A percentile compares a stretch with the other conserved stretches of the same genome.
Evolutionary conservation across 64 coral and sea anemone genomes (phyloP).

Genomic region (Pocillopora verrucosa): DNA sequence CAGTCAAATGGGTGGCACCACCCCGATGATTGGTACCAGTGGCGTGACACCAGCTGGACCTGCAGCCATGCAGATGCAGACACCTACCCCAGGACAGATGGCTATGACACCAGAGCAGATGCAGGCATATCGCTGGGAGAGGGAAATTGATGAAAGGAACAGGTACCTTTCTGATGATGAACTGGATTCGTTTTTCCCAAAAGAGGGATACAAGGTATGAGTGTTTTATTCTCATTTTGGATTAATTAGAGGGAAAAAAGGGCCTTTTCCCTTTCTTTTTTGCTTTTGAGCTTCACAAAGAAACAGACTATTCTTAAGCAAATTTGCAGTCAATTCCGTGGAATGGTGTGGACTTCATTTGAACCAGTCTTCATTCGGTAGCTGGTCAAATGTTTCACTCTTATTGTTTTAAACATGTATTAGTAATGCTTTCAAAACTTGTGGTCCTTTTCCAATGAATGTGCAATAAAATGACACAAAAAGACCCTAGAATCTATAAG

Average conservation of each 20-base stretch:
- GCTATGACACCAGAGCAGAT: slow-evolving; percentile 99
- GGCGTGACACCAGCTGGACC: slow-evolving; percentile 88
- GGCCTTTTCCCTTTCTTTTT: too few species aligned
- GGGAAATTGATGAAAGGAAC: slow-evolving; percentile 98
- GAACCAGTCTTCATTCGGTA: too few species aligned
- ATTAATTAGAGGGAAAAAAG: neutral
- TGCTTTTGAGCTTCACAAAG: too few species aligned
- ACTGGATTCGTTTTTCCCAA: slow-evolving; percentile 88
- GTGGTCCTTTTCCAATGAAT: too few species aligned
- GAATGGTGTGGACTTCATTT: too few species aligned
- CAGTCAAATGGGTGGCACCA: slow-evolving; percentile 87
- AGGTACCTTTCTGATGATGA: slow-evolving; percentile 93
- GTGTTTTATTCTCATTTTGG: neutral
- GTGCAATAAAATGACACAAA: too few species aligned
- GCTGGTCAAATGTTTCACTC: too few species aligned
- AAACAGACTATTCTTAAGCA: too few species aligned
- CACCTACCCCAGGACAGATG: slow-evolving; percentile 94
- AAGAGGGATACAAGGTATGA: slow-evolving; percentile 96
- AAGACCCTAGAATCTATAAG: too few species aligned
- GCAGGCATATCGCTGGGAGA: slow-evolving; percentile 99
- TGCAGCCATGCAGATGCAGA: slow-evolving; percentile 98
- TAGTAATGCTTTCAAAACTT: too few species aligned
- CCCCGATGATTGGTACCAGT: slow-evolving; percentile 95
- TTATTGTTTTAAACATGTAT: too few species aligned
- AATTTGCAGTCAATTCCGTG: too few species aligned